Evolutionary conservation across 2,797 vertebrate genomes (phyloP).

Genomic region (Falco cherrug): DNA sequence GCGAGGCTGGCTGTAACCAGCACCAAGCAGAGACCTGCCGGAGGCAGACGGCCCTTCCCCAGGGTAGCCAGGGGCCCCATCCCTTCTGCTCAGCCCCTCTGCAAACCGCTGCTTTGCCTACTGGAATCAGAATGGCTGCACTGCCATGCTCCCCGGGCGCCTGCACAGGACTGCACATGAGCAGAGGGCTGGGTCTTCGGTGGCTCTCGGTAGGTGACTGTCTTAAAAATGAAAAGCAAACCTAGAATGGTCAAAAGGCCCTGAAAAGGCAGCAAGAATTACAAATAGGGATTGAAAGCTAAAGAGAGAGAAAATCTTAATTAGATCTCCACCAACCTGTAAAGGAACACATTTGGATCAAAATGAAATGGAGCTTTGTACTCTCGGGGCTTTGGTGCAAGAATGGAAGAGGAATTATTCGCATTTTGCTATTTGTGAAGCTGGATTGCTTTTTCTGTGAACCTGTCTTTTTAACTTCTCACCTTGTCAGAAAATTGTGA

Average conservation of each 20-base stretch:
- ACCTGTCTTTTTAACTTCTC: conserved; percentile 46
- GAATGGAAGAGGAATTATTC: conserved; percentile 27
- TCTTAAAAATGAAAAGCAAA: neutral
- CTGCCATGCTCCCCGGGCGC: neutral
- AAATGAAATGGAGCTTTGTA: conserved; percentile 43
- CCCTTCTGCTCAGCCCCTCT: neutral
- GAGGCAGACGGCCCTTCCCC: rapidly evolving
- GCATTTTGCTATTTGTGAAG: neutral
- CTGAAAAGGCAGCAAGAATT: neutral
- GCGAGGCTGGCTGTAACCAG: neutral
- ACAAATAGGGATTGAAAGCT: neutral
- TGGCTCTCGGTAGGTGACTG: neutral
- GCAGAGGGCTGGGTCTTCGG: neutral
- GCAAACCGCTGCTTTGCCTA: neutral
- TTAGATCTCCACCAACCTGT: conserved; percentile 39
- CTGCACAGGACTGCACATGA: rapidly evolving
- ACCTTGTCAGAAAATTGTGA: conserved; percentile 21
- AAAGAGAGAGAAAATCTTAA: conserved; percentile 38
- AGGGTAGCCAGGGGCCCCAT: neutral
- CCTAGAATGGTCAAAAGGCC: neutral
- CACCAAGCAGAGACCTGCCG: neutral
- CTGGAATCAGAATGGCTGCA: rapidly evolving
- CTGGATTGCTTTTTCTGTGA: conserved; percentile 18
- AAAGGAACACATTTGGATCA: conserved; percentile 3
- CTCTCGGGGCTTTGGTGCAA: neutral